Evolutionary conservation across 2,888 invertebrate genomes (phyloP).

Genomic region (Eledone cirrhosa): DNA sequence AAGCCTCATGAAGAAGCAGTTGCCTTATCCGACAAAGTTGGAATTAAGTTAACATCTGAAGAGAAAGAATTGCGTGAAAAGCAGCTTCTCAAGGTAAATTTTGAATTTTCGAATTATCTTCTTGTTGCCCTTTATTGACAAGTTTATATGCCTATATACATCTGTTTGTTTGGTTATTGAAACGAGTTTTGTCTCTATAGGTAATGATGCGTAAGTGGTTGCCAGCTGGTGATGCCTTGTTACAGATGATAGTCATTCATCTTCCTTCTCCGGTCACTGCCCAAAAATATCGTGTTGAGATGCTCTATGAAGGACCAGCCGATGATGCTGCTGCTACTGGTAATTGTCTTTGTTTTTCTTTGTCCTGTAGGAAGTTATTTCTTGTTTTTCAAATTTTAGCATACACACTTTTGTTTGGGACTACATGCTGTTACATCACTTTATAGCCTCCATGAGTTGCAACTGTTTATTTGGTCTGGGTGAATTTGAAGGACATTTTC

Average conservation of each 20-base stretch:
- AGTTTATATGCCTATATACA: neutral
- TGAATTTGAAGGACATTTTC: no score
- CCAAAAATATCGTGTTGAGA: constrained; percentile 98
- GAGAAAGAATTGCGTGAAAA: constrained; percentile 98
- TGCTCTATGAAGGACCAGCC: constrained; percentile 98
- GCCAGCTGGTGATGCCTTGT: constrained; percentile 98
- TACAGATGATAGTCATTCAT: constrained; percentile 99
- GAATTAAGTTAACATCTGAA: constrained; percentile 90
- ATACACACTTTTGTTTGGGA: no score
- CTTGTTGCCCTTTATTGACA: neutral
- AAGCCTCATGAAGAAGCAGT: constrained; percentile 75
- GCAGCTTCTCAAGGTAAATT: constrained; percentile 83
- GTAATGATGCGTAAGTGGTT: constrained; percentile 99
- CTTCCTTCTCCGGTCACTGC: constrained; percentile 98
- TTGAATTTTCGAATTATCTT: neutral
- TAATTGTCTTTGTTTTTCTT: constrained; percentile 39
- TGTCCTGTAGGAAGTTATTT: no score
- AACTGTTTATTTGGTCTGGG: no score
- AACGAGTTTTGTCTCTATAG: constrained; percentile 66
- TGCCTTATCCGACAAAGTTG: constrained; percentile 86
- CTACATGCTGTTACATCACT: no score
- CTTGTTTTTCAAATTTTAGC: no score
- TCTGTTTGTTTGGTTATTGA: neutral
- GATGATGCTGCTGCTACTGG: constrained; percentile 95
- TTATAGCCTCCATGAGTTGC: no score